These are phyloP conservation scores for Euschistus heros DNA, from an alignment of 1,140 invertebrate species.

Conservation along the genomic window DNA sequence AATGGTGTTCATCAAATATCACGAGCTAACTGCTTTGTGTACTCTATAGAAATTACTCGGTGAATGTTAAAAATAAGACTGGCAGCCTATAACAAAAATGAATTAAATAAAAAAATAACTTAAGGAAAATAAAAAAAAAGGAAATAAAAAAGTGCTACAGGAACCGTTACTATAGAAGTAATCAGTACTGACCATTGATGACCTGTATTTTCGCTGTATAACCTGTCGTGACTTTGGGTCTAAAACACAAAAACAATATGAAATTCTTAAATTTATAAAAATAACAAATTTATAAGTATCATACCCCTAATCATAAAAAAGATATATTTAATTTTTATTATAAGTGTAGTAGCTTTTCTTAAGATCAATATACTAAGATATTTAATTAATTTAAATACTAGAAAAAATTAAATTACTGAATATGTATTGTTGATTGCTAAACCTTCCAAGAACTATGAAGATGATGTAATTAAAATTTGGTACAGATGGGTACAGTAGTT, in stretches of 20 bases:
- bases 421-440: too few relatives aligned
- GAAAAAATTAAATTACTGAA: too few relatives aligned
- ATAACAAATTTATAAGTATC: not conserved
- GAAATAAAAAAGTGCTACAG: not conserved
- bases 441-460: too few relatives aligned
- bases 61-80: slow-evolving; percentile 47
- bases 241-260: slow-evolving; percentile 43
- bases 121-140: slow-evolving; percentile 29
- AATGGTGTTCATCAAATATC: slow-evolving; percentile 13
- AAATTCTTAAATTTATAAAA: not conserved
- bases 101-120: slow-evolving; percentile 29
- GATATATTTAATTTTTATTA: too few relatives aligned
- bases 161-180: not conserved
- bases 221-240: slow-evolving; percentile 96
- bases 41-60: slow-evolving; percentile 47
- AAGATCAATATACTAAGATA: too few relatives aligned
- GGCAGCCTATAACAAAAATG: slow-evolving; percentile 41
- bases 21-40: slow-evolving; percentile 32
- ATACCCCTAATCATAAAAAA: not conserved
- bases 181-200: slow-evolving; percentile 80
- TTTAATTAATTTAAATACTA: too few relatives aligned
- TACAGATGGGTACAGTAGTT: too few relatives aligned
- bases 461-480: too few relatives aligned
- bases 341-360: too few relatives aligned
- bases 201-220: slow-evolving; percentile 93